Evolutionary conservation across 1,140 invertebrate species (phyloP), one percentile per base, ranked within the genome.

Genomic region (Drosophila fuyamai): DNA sequence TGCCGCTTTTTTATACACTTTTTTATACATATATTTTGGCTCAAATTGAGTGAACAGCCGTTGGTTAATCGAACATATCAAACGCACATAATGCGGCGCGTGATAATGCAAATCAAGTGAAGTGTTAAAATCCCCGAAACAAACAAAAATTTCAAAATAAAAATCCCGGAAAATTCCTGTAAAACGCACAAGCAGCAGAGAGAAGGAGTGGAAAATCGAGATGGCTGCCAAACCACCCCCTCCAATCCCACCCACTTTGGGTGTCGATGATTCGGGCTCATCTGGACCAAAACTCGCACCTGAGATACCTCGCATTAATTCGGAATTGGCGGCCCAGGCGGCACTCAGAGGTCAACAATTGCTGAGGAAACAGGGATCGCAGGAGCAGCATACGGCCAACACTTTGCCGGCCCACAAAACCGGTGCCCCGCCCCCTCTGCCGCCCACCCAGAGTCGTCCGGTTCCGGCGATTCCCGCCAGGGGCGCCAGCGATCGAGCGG

Each of bases 391-490:
- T 10, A 8, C 29, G 8, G 14, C 18, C 5, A 35, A 63, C 29
- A 65, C 76, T 40, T 35, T 75, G 32, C 65, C 70, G 13, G 56
- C 46, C 14, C 67, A 57, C 36, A 73, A 81, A 38, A 5, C 46
- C 7, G 68, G 71, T 8, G 43, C 63, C 10, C 86, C 90, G 13
- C 91, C 91, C 10, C 91, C 90, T 10, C 38, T 91, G 60, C 88
- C 91, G 12, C 91, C 85, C 10, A 75, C 81, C 23, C 83, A 83
- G 47, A 83, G 75, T 43, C 88, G 91, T 0, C 90, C 90, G 29
- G 91, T 92, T 47, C 92, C 92, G 7, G 91, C 90, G 4, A 92
- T 92, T 41, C 92, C 92, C n/a, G 91, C 91, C 12, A 77, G 92
- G 18, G 86, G 90, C 6, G 66, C 90, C 56, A 78, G 78, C 46